Percentiles rank a stretch among this genome's conserved stretches.
These are phyloP conservation scores for Cryptoleucopteryx plumbea DNA, from an alignment of 2,113 vertebrate genomes.

Conservation along the genomic window DNA sequence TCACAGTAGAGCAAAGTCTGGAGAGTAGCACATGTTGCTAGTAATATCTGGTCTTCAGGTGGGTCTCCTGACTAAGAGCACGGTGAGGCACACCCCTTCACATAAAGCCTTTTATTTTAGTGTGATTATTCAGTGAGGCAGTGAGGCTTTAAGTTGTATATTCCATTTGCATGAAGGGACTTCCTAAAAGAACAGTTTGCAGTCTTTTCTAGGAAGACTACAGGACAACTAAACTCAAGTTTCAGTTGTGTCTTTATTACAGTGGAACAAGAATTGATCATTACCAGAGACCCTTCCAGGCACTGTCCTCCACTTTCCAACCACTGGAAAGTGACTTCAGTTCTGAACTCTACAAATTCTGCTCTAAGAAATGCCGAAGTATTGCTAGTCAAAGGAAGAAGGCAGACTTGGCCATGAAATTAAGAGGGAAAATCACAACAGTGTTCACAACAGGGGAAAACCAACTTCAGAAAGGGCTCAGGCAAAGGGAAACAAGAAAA, in stretches of 20 bases:
- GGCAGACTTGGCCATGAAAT: background rate
- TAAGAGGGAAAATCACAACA: background rate
- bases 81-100: accelerated
- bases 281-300: background rate
- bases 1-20: background rate
- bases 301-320: background rate
- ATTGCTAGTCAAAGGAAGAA: background rate
- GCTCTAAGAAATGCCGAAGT: background rate
- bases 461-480: background rate
- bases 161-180: background rate
- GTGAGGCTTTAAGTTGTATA: background rate
- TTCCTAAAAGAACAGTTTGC: background rate
- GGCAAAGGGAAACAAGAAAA: background rate
- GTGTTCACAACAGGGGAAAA: background rate
- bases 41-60: background rate
- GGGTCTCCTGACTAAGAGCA: background rate
- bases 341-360: background rate
- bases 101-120: background rate
- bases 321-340: background rate
- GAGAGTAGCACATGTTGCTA: background rate
- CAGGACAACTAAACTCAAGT: background rate
- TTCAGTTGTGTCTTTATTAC: background rate
- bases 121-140: background rate
- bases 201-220: background rate
- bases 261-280: background rate